A percentile compares a stretch with the other conserved stretches of the same genome.
Evolutionary conservation across 2,113 vertebrate species (phyloP).

Genomic region (Heteronetta atricapilla): DNA sequence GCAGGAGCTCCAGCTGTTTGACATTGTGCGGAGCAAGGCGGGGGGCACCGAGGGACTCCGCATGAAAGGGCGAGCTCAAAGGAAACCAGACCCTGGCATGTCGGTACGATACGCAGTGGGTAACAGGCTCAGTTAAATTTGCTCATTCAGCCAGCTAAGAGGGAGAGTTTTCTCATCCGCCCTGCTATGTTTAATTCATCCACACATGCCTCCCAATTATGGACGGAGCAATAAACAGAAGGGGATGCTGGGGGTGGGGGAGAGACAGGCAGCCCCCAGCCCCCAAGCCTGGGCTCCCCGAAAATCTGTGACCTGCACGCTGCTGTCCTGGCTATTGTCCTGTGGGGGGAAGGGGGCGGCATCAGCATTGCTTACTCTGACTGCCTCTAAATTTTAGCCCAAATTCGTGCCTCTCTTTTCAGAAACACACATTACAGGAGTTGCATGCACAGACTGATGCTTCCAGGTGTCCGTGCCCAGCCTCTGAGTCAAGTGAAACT

Average conservation of each 20-base stretch:
- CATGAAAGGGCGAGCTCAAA: constrained; percentile 80
- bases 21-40: constrained; percentile 74
- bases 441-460: background rate
- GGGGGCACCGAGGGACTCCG: constrained; percentile 72
- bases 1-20: constrained; percentile 79
- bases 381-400: background rate
- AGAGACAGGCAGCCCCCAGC: background rate
- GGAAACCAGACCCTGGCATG: constrained; percentile 73
- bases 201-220: constrained; percentile 64
- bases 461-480: background rate
- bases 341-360: background rate
- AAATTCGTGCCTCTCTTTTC: background rate
- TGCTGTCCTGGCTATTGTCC: background rate
- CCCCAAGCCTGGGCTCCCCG: background rate
- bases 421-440: background rate
- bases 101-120: constrained; percentile 75
- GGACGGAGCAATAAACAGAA: constrained; percentile 52
- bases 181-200: constrained; percentile 67
- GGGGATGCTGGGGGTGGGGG: background rate
- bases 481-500: background rate
- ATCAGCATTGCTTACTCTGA: background rate
- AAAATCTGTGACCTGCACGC: background rate
- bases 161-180: constrained; percentile 77
- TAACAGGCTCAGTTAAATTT: constrained; percentile 81
- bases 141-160: constrained; percentile 79